Conservation (phyloP, 2,888 invertebrate genomes). For the Rhingia campestris region DNA sequence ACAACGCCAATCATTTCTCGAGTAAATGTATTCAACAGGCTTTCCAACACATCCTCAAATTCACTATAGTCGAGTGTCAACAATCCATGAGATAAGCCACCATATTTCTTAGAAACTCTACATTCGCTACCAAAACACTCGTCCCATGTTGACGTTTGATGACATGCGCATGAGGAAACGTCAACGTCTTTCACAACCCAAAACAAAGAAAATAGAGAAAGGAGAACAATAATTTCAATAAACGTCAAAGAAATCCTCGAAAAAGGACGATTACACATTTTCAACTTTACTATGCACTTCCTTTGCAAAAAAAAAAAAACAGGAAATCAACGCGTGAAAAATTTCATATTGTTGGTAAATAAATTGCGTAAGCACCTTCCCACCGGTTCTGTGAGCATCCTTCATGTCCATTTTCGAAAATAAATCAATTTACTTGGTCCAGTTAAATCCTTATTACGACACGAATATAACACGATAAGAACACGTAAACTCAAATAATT, state of each 20-base stretch:
- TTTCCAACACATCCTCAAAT: slow-evolving; percentile 42
- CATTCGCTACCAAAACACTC: slow-evolving; percentile 40
- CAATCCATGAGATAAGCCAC: slow-evolving; percentile 14
- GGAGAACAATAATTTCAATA: slow-evolving; percentile 34
- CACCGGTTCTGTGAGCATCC: slow-evolving; percentile 40
- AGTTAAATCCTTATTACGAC: slow-evolving; percentile 24
- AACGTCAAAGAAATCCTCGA: slow-evolving; percentile 54
- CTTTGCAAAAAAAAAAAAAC: neutral
- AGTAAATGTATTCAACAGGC: slow-evolving; percentile 55
- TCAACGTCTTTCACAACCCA: slow-evolving; percentile 47
- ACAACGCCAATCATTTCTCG: slow-evolving; percentile 12
- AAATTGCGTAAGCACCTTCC: slow-evolving; percentile 51
- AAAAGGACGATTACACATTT: slow-evolving; percentile 20
- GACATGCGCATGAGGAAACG: slow-evolving; percentile 55
- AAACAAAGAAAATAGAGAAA: slow-evolving; percentile 25
- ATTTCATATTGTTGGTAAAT: neutral
- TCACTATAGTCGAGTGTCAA: slow-evolving; percentile 52
- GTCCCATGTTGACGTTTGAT: slow-evolving; percentile 6
- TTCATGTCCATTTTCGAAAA: slow-evolving; percentile 46
- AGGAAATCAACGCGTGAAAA: slow-evolving; percentile 6
- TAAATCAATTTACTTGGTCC: slow-evolving; percentile 2
- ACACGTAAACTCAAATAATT: slow-evolving; percentile 36
- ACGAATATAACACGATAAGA: slow-evolving; percentile 25
- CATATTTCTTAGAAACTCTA: slow-evolving; percentile 53
- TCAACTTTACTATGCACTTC: neutral